Conservation (phyloP, 2,888 invertebrate species). For the Stegana nigrithorax region DNA sequence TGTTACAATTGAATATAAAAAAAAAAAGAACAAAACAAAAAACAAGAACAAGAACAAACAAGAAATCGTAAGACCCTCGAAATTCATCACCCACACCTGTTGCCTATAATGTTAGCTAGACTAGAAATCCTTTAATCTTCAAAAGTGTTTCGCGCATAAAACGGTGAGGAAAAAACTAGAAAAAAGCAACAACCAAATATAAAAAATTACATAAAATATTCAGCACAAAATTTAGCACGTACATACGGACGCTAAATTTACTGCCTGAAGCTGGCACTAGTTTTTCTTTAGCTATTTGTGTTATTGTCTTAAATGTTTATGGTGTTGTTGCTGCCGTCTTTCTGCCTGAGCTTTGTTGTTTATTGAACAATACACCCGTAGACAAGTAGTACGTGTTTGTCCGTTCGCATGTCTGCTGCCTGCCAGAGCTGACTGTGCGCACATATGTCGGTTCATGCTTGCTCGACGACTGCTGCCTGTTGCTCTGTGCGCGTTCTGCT, state of each 20-base stretch:
- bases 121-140: no score
- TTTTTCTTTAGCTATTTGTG: neutral
- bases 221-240: neutral
- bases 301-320: neutral
- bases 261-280: neutral
- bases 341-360: no score
- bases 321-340: no score
- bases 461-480: slow-evolving; percentile 12
- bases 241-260: neutral
- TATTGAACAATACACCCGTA: no score
- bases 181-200: neutral
- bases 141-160: no score
- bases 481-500: neutral
- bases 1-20: no score
- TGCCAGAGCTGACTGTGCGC: neutral
- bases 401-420: neutral
- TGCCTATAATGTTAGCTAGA: no score
- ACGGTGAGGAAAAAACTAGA: neutral
- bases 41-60: no score
- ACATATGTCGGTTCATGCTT: neutral
- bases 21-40: no score
- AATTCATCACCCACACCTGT: neutral
- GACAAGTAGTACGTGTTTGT: no score
- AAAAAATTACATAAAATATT: neutral
- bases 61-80: no score